phyloP scores from a whole-genome alignment of 2,888 invertebrate genomes.

The Strigamia crassipes region DNA sequence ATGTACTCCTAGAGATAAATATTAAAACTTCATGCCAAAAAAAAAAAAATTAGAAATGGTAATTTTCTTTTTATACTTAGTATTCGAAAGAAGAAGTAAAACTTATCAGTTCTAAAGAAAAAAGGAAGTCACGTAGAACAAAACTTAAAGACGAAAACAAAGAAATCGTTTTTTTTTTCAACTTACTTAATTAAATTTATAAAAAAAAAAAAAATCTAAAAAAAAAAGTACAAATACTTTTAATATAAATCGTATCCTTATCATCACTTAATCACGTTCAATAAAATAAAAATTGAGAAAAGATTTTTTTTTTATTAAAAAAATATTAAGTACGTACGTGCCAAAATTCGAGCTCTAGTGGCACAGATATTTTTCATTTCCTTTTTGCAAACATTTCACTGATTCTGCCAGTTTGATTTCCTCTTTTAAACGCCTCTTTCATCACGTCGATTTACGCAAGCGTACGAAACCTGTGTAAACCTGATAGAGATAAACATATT shows the following conservation, averaged over 20 bases:
- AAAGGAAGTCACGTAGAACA: not conserved
- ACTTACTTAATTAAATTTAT: not conserved
- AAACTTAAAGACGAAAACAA: not conserved
- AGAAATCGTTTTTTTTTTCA: not conserved
- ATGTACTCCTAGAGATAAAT: no score
- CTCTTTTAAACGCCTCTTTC: not conserved
- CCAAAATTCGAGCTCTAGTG: constrained; percentile 18
- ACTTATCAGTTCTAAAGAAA: not conserved
- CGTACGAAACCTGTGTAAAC: not conserved
- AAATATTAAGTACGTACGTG: not conserved
- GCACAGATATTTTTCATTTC: constrained; percentile 33
- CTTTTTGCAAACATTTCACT: constrained; percentile 14
- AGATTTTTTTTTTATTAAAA: not conserved
- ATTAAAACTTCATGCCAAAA: not conserved
- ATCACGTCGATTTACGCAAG: not conserved
- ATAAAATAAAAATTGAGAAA: not conserved
- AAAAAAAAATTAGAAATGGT: not conserved
- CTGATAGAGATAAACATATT: constrained; percentile 5
- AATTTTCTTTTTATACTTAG: not conserved
- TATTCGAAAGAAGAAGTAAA: not conserved
- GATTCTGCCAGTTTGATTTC: constrained; percentile 30
- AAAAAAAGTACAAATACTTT: no score
- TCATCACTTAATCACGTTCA: no score
- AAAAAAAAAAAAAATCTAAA: not conserved
- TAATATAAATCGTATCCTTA: not conserved